phyloP scores from a whole-genome alignment of 64 coral and sea anemone genomes.

The Hydrozoanthus tunicans region DNA sequence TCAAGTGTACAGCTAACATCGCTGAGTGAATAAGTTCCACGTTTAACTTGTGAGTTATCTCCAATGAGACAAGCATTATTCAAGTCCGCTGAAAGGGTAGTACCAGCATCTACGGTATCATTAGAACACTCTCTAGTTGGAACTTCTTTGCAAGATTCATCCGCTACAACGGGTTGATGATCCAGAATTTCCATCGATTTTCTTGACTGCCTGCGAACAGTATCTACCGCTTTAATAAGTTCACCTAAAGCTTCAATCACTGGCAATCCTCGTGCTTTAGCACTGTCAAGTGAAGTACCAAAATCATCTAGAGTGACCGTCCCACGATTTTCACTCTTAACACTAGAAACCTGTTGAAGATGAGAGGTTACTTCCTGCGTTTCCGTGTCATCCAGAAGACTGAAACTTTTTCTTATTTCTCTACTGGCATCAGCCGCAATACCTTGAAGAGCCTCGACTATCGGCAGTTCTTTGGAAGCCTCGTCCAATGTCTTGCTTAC shows the following conservation, averaged over 20 bases:
- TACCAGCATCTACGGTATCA: neutral
- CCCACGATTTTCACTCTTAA: neutral
- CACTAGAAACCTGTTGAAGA: neutral
- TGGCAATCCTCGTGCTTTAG: constrained; percentile 35
- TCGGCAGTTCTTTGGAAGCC: constrained; percentile 16
- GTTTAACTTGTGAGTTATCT: constrained; percentile 4
- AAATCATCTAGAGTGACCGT: constrained; percentile 13
- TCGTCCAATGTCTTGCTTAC: constrained; percentile 32
- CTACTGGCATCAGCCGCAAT: constrained; percentile 40
- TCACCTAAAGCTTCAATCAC: constrained; percentile 51
- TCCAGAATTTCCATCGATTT: constrained; percentile 18
- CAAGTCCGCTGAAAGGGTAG: neutral
- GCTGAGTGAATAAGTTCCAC: constrained; percentile 13
- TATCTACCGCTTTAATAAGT: constrained; percentile 45
- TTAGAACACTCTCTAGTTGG: neutral
- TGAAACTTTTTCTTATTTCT: constrained; percentile 42
- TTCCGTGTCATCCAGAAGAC: constrained; percentile 1
- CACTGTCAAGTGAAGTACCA: constrained; percentile 29
- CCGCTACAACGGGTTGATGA: neutral
- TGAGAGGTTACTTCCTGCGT: neutral
- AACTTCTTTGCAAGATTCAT: neutral
- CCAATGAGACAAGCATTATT: neutral
- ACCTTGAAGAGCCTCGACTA: constrained; percentile 36
- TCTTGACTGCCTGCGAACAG: constrained; percentile 25
- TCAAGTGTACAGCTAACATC: constrained; percentile 41